Conservation (phyloP, 1,140 invertebrate species). For the Drosophila parvula region DNA sequence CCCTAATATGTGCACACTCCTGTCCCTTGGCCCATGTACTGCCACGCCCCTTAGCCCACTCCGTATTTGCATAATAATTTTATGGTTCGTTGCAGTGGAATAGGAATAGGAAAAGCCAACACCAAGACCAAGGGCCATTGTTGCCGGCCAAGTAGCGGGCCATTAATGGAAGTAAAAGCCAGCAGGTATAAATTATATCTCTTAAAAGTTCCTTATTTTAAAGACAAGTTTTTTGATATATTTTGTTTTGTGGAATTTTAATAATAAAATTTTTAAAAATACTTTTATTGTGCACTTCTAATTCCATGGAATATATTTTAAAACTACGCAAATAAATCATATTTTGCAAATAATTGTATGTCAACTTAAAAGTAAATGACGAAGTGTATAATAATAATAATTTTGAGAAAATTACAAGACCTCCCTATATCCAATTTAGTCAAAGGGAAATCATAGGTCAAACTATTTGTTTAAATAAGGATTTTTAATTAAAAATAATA, state of each 20-base stretch:
- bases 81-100: conserved; percentile 75
- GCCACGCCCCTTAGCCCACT: background rate
- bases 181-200: conserved; percentile 4
- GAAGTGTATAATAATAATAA: too few species aligned
- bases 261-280: too few species aligned
- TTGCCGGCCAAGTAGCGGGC: conserved; percentile 54
- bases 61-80: conserved; percentile 77
- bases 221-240: background rate
- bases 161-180: conserved; percentile 56
- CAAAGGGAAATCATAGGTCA: background rate
- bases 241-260: background rate
- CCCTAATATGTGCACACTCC: conserved; percentile 70
- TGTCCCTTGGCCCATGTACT: conserved; percentile 9
- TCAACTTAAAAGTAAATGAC: too few species aligned
- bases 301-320: too few species aligned
- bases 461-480: background rate
- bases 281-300: too few species aligned
- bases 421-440: background rate
- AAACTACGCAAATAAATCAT: too few species aligned
- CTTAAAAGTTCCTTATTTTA: conserved; percentile 2
- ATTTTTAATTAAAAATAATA: background rate
- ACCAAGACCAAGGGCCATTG: conserved; percentile 55
- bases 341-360: too few species aligned
- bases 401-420: too few species aligned
- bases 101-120: conserved; percentile 51